These are phyloP conservation scores for Drosophila flavopinicola DNA, from an alignment of 2,888 invertebrate genomes.

Conservation along the genomic window DNA sequence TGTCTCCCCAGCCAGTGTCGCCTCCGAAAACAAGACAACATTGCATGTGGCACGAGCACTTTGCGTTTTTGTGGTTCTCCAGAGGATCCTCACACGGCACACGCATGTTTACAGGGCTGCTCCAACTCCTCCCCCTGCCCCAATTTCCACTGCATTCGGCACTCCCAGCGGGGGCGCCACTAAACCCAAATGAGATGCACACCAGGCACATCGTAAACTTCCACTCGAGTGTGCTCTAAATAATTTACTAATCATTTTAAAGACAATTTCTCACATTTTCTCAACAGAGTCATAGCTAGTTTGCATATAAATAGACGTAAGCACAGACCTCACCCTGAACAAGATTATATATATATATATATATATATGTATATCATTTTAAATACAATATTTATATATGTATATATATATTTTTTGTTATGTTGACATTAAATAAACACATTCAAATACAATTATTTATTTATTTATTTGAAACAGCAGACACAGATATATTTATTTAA, in stretches of 20 bases:
- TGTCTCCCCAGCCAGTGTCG: conserved; percentile 26
- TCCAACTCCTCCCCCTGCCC: conserved; percentile 4
- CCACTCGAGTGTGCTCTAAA: conserved; percentile 52
- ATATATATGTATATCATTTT: not conserved
- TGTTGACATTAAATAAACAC: too few relatives aligned
- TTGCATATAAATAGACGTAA: not conserved
- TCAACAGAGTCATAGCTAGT: not conserved
- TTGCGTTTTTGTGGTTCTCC: conserved; percentile 76
- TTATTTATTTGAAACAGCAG: too few relatives aligned
- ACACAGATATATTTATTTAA: too few relatives aligned
- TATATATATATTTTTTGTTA: too few relatives aligned
- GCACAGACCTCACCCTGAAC: not conserved
- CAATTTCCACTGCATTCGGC: conserved; percentile 28
- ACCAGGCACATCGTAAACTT: conserved; percentile 67
- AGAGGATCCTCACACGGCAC: conserved; percentile 61
- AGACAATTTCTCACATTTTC: conserved; percentile 33
- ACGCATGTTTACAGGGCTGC: conserved; percentile 36
- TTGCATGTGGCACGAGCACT: conserved; percentile 53
- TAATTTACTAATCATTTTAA: conserved; percentile 55
- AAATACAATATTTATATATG: too few relatives aligned
- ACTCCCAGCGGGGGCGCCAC: conserved; percentile 54
- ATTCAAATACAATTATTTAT: too few relatives aligned
- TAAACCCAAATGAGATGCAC: conserved; percentile 74
- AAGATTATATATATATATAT: not conserved
- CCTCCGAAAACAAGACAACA: too few relatives aligned